Percentiles rank a stretch among this genome's conserved stretches.
Conservation (phyloP, 2,113 vertebrate species). For the Gracilinanus agilis region DNA sequence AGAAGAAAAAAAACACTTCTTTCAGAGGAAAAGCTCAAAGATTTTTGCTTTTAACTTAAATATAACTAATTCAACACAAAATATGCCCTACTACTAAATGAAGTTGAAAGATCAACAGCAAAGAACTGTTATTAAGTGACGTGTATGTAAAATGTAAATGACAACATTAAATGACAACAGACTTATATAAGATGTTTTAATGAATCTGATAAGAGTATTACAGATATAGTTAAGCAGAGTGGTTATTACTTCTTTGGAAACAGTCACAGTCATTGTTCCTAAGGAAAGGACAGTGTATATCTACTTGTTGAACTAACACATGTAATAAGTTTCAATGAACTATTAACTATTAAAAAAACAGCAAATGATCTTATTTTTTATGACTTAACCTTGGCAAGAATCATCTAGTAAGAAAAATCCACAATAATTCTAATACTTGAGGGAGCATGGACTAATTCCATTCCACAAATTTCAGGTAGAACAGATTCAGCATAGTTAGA, state of each 20-base stretch:
- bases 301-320: slow-evolving; percentile 48
- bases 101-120: slow-evolving; percentile 18
- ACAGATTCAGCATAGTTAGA: slow-evolving; percentile 33
- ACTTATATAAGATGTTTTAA: slow-evolving; percentile 77
- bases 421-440: slow-evolving; percentile 33
- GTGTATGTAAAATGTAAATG: too few relatives aligned
- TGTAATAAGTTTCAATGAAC: slow-evolving; percentile 63
- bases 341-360: slow-evolving; percentile 32
- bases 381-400: slow-evolving; percentile 36
- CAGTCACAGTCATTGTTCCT: neutral
- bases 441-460: slow-evolving; percentile 21
- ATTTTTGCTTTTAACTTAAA: neutral
- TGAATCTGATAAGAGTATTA: slow-evolving; percentile 71
- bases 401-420: slow-evolving; percentile 43
- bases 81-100: neutral
- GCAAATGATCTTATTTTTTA: slow-evolving; percentile 28
- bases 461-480: neutral
- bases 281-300: neutral
- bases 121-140: slow-evolving; percentile 3
- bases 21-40: neutral
- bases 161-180: neutral
- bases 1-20: neutral
- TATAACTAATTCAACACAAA: neutral
- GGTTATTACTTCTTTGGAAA: slow-evolving; percentile 51
- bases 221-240: slow-evolving; percentile 35